Percentiles rank a stretch among this genome's conserved stretches.
Evolutionary conservation across 2,888 invertebrate species (phyloP).

Genomic region (Hedya salicella): DNA sequence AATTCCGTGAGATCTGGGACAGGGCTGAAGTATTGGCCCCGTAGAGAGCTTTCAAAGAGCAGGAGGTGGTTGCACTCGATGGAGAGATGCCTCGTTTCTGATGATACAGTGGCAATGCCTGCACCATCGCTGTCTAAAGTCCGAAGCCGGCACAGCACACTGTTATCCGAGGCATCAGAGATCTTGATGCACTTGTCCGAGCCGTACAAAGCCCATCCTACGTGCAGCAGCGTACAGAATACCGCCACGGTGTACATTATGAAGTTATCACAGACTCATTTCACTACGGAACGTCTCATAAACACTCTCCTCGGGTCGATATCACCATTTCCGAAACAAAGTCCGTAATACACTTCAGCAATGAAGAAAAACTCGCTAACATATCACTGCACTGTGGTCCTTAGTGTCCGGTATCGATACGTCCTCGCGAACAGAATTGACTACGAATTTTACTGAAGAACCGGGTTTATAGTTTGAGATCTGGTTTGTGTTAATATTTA

Average conservation of each 20-base stretch:
- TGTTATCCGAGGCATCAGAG: slow-evolving; percentile 77
- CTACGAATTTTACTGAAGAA: slow-evolving; percentile 64
- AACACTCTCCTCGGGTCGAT: slow-evolving; percentile 84
- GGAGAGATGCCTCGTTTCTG: slow-evolving; percentile 89
- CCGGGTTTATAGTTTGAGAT: slow-evolving; percentile 60
- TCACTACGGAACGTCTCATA: slow-evolving; percentile 82
- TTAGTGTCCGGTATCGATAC: slow-evolving; percentile 51
- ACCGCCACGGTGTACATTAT: slow-evolving; percentile 77
- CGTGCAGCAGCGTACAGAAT: slow-evolving; percentile 83
- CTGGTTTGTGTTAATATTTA: slow-evolving; percentile 78
- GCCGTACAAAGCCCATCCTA: slow-evolving; percentile 83
- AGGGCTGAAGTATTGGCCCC: slow-evolving; percentile 89
- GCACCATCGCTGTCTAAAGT: slow-evolving; percentile 89
- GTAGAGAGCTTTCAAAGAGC: slow-evolving; percentile 91
- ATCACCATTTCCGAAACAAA: slow-evolving; percentile 85
- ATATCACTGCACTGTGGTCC: slow-evolving; percentile 81
- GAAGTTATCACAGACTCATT: slow-evolving; percentile 78
- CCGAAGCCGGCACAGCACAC: slow-evolving; percentile 88
- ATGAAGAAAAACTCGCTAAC: slow-evolving; percentile 78
- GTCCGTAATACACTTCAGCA: slow-evolving; percentile 76
- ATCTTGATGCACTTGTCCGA: slow-evolving; percentile 79
- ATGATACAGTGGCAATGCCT: slow-evolving; percentile 85
- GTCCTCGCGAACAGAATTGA: slow-evolving; percentile 56
- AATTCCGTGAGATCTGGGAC: slow-evolving; percentile 91
- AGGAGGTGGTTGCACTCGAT: slow-evolving; percentile 92